Percentiles rank a stretch among this genome's conserved stretches.
Conservation (phyloP, 1,140 invertebrate species). For the Daktulosphaira vitifoliae region DNA sequence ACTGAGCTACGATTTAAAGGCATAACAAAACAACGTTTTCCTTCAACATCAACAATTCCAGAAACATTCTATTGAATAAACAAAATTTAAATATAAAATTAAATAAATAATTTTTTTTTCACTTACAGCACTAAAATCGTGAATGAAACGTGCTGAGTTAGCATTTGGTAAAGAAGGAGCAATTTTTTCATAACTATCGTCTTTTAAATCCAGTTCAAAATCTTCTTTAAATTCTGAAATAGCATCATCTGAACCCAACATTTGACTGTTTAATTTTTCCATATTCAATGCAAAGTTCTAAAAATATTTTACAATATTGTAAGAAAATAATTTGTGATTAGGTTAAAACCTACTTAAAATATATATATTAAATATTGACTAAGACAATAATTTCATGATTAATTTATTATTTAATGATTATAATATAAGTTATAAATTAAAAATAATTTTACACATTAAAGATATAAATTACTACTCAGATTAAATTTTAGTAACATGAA, state of each 20-base stretch:
- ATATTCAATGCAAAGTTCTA: neutral
- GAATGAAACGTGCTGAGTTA: constrained; percentile 69
- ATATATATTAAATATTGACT: too few relatives aligned
- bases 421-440: too few relatives aligned
- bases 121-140: constrained; percentile 72
- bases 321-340: too few relatives aligned
- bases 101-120: neutral
- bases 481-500: too few relatives aligned
- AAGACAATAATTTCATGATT: too few relatives aligned
- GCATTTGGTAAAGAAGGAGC: constrained; percentile 62
- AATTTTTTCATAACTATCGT: constrained; percentile 62
- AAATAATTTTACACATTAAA: too few relatives aligned
- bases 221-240: constrained; percentile 56
- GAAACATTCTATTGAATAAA: constrained; percentile 62
- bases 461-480: too few relatives aligned
- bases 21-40: constrained; percentile 77
- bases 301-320: neutral
- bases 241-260: neutral
- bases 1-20: constrained; percentile 66
- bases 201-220: constrained; percentile 61
- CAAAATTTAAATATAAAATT: neutral
- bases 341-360: too few relatives aligned
- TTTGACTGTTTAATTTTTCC: neutral
- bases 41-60: constrained; percentile 73
- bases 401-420: too few relatives aligned